Base-by-base conservation (phyloP, 2,888 invertebrate species). In the Oxyscelio sp. region DNA sequence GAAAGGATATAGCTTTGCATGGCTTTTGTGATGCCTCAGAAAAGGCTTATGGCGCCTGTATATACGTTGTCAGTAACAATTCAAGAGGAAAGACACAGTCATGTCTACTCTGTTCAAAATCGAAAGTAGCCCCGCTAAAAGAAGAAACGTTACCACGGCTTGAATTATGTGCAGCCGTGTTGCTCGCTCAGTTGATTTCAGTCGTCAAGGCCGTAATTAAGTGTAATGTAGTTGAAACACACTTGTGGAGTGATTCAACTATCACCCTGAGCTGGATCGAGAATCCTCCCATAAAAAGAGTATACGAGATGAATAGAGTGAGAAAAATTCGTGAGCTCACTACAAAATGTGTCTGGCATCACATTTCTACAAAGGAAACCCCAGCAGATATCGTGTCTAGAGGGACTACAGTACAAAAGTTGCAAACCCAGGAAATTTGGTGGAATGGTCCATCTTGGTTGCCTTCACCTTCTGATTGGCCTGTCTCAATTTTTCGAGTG, bases 21-120 rank as follows among this genome's bases (percentile, higher is more conserved):
- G 40, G 40, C 2, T 34, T 90, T 43, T 66, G 84, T 11, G 89
- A 89, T 48, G 87, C 88, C 13, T 87, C 83, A 3, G 86, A 88
- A 21, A 83, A 65, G 6, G 89, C 85, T 0, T 90, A 87, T 50
- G 89, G 89, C 15, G 89, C 87, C 0, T 89, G 89, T 50, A 27
- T 90, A 4, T 89, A 90, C 24, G 13, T 87, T 2, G 24, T 66
- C 5, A 63, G 45, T 19, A 6, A 9, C 1, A 24, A 78, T 38
- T 5, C 56, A 1, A 13, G 17, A 0, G 81, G 83, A 1, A 15
- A 19, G 0, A 6, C 19, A 0, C 45, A 45, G n/a, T 38, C 68
- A 0, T 43, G 65, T 5, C 68, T 87, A 1, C 19, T 84, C 0
- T 86, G 87, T 19, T 66, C 85, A 2, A 86, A 87, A 27, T 85